Evolutionary conservation across 2,797 vertebrate species (phyloP), one percentile per base, ranked within the genome.

Genomic region (Pangasius larnaudii): DNA sequence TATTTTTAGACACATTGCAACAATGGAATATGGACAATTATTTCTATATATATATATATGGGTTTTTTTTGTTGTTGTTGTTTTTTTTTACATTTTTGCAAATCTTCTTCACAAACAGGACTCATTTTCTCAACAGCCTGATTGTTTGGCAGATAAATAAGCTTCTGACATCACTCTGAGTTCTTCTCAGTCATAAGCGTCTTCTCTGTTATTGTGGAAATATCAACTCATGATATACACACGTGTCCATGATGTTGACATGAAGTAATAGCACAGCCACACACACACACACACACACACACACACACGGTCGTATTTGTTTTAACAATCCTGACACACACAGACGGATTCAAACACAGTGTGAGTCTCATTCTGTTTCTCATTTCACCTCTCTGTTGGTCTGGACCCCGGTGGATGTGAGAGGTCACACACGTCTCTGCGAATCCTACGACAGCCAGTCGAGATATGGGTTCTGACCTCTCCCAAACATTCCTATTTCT

Each of bases 371-470:
- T 91, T 92, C 86, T 89, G 77, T 75, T 94, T 93, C 92, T 95
- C 94, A 94, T 95, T 95, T 95, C 88, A 78, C 88, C 87, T 86
- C 83, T 46, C 90, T 90, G 91, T 90, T 86, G 67, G 87, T 84
- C 85, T 58, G 90, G 91, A 91, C 93, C 92, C 92, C 90, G 36
- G 78, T 90, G 90, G 94, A 95, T 93, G 89, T 92, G 71, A 89
- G 90, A 94, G 95, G 94, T 95, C 94, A 94, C 69, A 3, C 65
- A 89, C 89, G 87, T 91, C 93, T 91, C 89, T 79, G 74, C 75
- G 81, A 80, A 87, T 89, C 84, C 81, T 85, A 84, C 72, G 86
- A 77, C 58, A 30, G 67, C 63, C 84, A 88, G 82, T 72, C 86
- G 65, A 86, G 91, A 89, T 91, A 92, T 86, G 51, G 91, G 90